These are phyloP conservation scores for Phalera bucephala DNA, from an alignment of 2,888 invertebrate genomes.

Conservation along the genomic window DNA sequence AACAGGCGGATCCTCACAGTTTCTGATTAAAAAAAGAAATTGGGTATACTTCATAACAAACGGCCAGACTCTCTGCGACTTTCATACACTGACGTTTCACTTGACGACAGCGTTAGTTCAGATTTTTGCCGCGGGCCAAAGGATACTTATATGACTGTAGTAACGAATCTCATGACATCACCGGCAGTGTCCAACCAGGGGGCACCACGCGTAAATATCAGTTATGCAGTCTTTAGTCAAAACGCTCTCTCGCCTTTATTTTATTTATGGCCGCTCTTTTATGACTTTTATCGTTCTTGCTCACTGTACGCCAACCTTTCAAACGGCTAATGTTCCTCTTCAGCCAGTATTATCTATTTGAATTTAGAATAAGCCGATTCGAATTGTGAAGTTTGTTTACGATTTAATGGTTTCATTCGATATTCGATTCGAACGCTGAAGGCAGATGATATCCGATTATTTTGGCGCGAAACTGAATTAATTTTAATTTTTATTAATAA, in stretches of 20 bases:
- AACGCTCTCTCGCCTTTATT: conserved; percentile 9
- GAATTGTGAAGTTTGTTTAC: conserved; percentile 72
- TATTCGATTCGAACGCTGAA: conserved; percentile 40
- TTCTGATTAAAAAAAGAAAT: too few species aligned
- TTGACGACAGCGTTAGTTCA: too few species aligned
- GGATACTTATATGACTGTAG: too few species aligned
- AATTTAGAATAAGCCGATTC: conserved; percentile 71
- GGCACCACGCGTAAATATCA: conserved; percentile 29
- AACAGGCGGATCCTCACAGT: too few species aligned
- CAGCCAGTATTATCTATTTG: conserved; percentile 66
- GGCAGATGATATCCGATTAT: conserved; percentile 26
- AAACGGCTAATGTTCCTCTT: conserved; percentile 30
- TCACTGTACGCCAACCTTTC: conserved; percentile 14
- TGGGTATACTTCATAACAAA: too few species aligned
- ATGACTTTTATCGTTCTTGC: too few species aligned
- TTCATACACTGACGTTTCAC: too few species aligned
- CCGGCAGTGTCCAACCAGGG: conserved; percentile 22
- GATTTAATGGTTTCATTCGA: conserved; percentile 62
- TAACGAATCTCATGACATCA: conserved; percentile 4
- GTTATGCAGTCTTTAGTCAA: conserved; percentile 38
- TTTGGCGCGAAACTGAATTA: conserved; percentile 4
- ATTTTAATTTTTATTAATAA: background rate
- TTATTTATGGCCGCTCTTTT: conserved; percentile 1
- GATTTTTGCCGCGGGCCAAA: too few species aligned
- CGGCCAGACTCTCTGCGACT: too few species aligned